A percentile compares a stretch with the other conserved stretches of the same genome.
Conservation (phyloP, 37 sponge, comb jelly and placozoan species). For the Axinella damicornis region DNA sequence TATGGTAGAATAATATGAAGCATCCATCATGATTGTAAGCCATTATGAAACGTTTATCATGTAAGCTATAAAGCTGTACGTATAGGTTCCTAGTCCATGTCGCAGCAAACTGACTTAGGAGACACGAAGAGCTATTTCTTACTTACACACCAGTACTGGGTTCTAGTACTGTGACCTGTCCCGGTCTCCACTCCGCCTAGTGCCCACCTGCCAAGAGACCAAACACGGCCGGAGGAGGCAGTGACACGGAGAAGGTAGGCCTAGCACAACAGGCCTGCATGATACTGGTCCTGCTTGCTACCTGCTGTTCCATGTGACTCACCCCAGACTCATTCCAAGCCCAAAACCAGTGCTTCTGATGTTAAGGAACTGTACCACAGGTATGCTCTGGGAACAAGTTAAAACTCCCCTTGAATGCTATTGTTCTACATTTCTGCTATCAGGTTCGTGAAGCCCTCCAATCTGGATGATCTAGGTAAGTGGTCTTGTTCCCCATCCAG, state of each 20-base stretch:
- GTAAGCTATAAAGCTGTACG: no score
- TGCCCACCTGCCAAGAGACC: slow-evolving; percentile 42
- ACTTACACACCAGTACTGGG: no score
- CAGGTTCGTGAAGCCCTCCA: slow-evolving; percentile 40
- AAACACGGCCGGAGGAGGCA: background rate
- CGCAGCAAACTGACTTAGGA: no score
- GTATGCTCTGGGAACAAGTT: background rate
- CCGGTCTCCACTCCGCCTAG: background rate
- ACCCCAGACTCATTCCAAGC: slow-evolving; percentile 15
- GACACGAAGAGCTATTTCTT: no score
- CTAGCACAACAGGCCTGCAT: no score
- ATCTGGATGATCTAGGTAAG: slow-evolving; percentile 44
- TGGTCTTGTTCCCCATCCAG: no score
- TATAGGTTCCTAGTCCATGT: no score
- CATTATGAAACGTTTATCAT: no score
- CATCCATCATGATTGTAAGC: no score
- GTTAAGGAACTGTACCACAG: slow-evolving; percentile 43
- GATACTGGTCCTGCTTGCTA: no score
- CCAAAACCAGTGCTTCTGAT: slow-evolving; percentile 26
- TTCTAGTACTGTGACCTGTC: no score
- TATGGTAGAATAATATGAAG: no score
- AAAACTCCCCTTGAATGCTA: background rate
- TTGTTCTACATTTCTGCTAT: background rate
- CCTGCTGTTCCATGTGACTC: background rate
- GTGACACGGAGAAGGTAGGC: background rate